Base-by-base conservation (phyloP, 2,113 vertebrate species). In the Corvus moneduloides region DNA sequence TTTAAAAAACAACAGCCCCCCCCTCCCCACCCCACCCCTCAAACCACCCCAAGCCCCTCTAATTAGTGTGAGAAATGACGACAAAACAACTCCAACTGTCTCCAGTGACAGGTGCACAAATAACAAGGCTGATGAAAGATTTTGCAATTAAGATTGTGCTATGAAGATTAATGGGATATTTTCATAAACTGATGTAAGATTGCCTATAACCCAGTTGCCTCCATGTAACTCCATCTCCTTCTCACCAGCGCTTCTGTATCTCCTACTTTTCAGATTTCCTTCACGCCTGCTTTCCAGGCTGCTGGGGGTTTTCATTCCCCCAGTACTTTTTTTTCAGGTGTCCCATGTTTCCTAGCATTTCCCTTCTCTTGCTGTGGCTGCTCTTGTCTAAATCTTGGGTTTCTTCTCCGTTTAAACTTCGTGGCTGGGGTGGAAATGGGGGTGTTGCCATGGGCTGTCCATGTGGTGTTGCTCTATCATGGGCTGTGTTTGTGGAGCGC, bases 111-210 rank as follows among this genome's bases (percentile, higher is more conserved):
- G 98, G 97, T 97, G 95, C 97, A 95, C 97, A 97, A 96, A 97
- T 96, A 97, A 96, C 96, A 90, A 97, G 93, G 96, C 97, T 97
- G 97, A 97, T 98, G 97, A 97, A 97, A 97, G 97, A 98, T 96
- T 96, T 94, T 94, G 97, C 97, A 98, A 98, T 98, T 98, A 98
- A 97, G 97, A 97, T 96, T 93, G 94, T 9, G 64, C 96, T 96
- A 94, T 95, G 97, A 97, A 98, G 97, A 98, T 97, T 97, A 97
- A 98, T 97, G 97, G 96, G 90, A 96, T 95, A 97, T 98, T 97
- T 97, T 97, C 87, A 93, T 93, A 96, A 97, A 97, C 96, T 96
- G 97, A 95, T 95, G 91, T 88, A 96, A 97, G 97, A 95, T 43
- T 33, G 97, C 96, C 73, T 96, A 46, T 94, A 96, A 95, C 94